phyloP scores from a whole-genome alignment of 2,113 vertebrate genomes.

The Atlantisia rogersi region DNA sequence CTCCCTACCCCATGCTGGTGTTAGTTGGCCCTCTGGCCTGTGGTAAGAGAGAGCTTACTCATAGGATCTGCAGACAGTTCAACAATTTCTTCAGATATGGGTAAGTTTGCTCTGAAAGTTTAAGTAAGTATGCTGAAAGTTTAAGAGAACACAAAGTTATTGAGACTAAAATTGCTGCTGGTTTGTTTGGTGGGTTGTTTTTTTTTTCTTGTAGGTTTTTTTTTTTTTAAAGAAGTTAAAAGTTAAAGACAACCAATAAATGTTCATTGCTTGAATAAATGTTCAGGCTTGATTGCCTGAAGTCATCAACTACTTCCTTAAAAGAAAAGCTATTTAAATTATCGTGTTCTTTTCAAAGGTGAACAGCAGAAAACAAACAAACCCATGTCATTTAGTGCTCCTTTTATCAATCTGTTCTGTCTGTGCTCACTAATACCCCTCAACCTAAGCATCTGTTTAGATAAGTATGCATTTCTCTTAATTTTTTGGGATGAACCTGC shows the following conservation, averaged over 20 bases:
- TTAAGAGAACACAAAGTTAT: neutral
- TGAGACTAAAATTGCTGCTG: neutral
- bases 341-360: neutral
- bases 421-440: neutral
- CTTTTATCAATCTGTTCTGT: neutral
- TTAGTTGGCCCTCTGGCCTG: constrained; percentile 86
- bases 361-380: neutral
- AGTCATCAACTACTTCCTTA: neutral
- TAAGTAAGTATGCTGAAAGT: neutral
- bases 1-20: constrained; percentile 90
- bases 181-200: neutral
- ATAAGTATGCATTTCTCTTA: neutral
- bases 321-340: neutral
- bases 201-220: neutral
- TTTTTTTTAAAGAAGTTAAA: neutral
- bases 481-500: neutral
- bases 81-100: constrained; percentile 85
- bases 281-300: neutral
- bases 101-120: constrained; percentile 70
- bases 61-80: constrained; percentile 87
- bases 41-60: constrained; percentile 87
- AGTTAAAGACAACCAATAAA: neutral
- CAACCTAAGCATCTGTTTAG: neutral
- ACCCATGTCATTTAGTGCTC: neutral
- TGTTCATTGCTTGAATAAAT: neutral